phyloP scores from a whole-genome alignment of 2,797 vertebrate species.

The Tokudaia tokunoshimensis region DNA sequence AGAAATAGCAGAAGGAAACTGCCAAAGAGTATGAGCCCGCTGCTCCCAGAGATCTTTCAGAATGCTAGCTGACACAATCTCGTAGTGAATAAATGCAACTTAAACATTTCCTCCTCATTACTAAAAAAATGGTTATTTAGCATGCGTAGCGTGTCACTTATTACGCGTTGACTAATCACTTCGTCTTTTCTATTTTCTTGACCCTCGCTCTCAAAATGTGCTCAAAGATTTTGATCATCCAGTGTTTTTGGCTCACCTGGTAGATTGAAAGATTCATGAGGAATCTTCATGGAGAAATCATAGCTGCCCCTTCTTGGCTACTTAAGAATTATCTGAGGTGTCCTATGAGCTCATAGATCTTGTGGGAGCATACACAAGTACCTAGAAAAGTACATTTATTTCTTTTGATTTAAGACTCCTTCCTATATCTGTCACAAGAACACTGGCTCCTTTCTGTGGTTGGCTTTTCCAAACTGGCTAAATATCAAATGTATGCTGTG shows the following conservation, averaged over 20 bases:
- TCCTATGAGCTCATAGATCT: not conserved
- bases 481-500: constrained; percentile 50
- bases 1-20: constrained; percentile 4
- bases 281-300: constrained; percentile 6
- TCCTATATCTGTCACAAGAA: not conserved
- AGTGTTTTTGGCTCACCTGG: not conserved
- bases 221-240: constrained; percentile 36
- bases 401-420: constrained; percentile 2
- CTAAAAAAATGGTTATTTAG: not conserved
- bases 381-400: not conserved
- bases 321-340: constrained; percentile 39
- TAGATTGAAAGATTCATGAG: constrained; percentile 20
- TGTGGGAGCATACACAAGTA: not conserved
- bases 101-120: constrained; percentile 1
- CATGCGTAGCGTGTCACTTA: not conserved
- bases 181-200: constrained; percentile 17
- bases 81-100: not conserved
- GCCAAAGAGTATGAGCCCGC: not conserved
- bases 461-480: constrained; percentile 51
- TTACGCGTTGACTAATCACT: not conserved
- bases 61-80: constrained; percentile 28
- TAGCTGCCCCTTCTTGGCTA: constrained; percentile 6
- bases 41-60: not conserved
- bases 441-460: constrained; percentile 7
- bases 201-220: constrained; percentile 13